Evolutionary conservation across 2,797 vertebrate species (phyloP).

Genomic region (Anguilla megastoma): DNA sequence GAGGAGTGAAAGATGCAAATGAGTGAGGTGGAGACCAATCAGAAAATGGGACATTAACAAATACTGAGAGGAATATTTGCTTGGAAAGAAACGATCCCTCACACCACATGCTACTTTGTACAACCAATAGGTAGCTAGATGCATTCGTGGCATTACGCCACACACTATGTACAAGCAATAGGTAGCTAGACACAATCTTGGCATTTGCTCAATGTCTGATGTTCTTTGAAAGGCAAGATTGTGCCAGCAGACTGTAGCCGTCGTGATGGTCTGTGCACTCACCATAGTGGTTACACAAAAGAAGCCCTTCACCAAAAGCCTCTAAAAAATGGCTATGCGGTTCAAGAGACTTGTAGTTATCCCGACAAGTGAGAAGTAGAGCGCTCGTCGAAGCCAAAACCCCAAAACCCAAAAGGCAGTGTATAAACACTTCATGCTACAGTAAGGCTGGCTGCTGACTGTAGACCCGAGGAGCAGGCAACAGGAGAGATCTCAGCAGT

Average conservation of each 20-base stretch:
- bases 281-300: constrained; percentile 35
- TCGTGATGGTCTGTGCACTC: constrained; percentile 28
- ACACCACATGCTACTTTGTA: neutral
- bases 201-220: neutral
- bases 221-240: constrained; percentile 34
- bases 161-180: neutral
- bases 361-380: constrained; percentile 32
- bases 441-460: neutral
- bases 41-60: neutral
- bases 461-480: neutral
- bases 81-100: neutral
- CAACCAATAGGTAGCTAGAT: neutral
- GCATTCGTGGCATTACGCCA: neutral
- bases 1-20: neutral
- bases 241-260: constrained; percentile 13
- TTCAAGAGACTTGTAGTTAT: constrained; percentile 32
- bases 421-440: constrained; percentile 27
- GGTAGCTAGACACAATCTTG: neutral
- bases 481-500: neutral
- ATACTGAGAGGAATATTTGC: neutral
- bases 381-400: constrained; percentile 32
- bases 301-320: constrained; percentile 30
- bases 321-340: constrained; percentile 36
- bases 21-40: neutral
- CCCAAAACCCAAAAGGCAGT: constrained; percentile 30